Base-by-base conservation (phyloP, 2,797 vertebrate genomes). In the Ctenochaetus hawaiiensis region DNA sequence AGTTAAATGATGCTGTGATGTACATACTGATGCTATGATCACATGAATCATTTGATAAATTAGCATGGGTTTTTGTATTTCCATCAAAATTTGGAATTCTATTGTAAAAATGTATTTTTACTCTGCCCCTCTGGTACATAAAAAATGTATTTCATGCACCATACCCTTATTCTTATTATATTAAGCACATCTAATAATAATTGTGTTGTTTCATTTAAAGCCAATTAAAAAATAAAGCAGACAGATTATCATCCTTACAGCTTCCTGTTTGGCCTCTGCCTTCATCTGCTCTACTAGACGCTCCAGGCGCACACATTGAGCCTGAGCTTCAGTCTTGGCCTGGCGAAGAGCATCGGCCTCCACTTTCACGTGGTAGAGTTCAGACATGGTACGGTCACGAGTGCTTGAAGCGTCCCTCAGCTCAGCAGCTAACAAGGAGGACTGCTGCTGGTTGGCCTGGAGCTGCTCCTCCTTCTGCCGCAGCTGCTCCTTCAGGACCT, bases 401-500 rank as follows among this genome's bases (percentile, higher is more conserved):
- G 96, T 92, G 14, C 95, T 98, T 0, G 98, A 97, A n/a, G 96
- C 95, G 0, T 99, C 98, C 0, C 97, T 96, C 71, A 99, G 89
- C 85, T 99, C 98, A 51, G 96, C 96, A 1, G 97, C 94, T 93
- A 99, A 88, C 85, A 99, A 92, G 47, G 95, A 87, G 72, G 93
- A 95, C 95, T 98, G 96, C 93, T 99, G 98, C 63, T 96, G 96
- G 75, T 95, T 98, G 67, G 97, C 97, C 80, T 98, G 96, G 78
- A 99, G 95, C 86, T 98, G 96, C 86, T 99, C 98, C 77, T 99
- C 98, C 77, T 97, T 96, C 92, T 97, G 98, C 47, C 98, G 95
- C 82, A 99, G 95, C 81, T 97, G 96, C 78, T 99, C 97, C 90
- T 96, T 97, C 90, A 98, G 85, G 81, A 94, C 20, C 76, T 89